Evolutionary conservation across 2,888 invertebrate species (phyloP), one percentile per base, ranked within the genome.

Genomic region (Diarsia mendica): DNA sequence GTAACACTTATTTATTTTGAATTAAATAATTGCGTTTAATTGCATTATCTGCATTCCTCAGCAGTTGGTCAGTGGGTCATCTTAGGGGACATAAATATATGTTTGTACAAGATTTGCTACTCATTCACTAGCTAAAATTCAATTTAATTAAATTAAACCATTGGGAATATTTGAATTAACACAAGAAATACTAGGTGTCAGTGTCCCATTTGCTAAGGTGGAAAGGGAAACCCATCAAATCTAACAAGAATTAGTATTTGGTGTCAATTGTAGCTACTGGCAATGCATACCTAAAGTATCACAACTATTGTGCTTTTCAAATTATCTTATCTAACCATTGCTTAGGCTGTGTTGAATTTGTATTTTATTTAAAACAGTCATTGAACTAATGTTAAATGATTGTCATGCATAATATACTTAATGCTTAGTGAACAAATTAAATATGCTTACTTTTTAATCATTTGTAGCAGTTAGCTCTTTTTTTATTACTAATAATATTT

Each of bases 311-410:
- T 83, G 76, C 70, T 83, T 85, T 68, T 75, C 77, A 77, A 46
- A 68, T 46, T 87, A 89, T 89, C 88, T 89, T 89, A 90, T 90
- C 90, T 88, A 75, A 85, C 82, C 75, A 83, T 77, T 83, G 81
- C 84, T 84, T 85, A 80, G 75, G 73, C 64, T 72, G 44, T 20
- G 75, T 77, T 75, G 75, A 76, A 82, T 80, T 71, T 9, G 66
- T 53, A 44, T 77, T 77, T 86, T 28, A 28, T 28, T 28, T 86
- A 72, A 81, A 85, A 82, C 70, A 65, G n/a, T 73, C 61, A 58
- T 68, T 58, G 63, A 33, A 63, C 49, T 63, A 33, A 28, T 67
- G 67, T 49, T 67, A 53, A 51, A 46, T 66, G 55, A 53, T 60
- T 53, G 39, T 51, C 20, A 66, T 53, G 55, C 20, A 49, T 49